Percentiles rank a stretch among this genome's conserved stretches.
phyloP scores from a whole-genome alignment of 2,113 vertebrate species.

The Otus sunia region DNA sequence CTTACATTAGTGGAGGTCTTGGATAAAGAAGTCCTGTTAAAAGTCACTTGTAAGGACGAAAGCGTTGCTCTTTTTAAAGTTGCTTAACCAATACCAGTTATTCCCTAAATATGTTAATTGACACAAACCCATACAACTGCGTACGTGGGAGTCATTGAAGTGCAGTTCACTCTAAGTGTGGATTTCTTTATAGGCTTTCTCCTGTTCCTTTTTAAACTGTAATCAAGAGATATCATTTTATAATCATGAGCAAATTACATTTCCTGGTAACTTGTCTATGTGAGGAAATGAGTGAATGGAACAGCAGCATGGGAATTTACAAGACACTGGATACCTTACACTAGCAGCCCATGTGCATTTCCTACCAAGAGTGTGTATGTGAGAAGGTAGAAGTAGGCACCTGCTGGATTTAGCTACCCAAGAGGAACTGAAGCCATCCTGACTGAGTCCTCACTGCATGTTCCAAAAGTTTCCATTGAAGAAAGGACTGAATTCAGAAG shows the following conservation, averaged over 20 bases:
- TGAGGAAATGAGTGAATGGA: background rate
- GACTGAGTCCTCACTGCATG: background rate
- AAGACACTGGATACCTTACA: background rate
- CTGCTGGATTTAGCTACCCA: background rate
- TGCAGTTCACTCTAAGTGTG: accelerated
- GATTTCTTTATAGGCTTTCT: background rate
- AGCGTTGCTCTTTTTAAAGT: accelerated
- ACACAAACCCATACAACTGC: accelerated
- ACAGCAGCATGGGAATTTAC: background rate
- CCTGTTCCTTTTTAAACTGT: background rate
- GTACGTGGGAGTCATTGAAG: background rate
- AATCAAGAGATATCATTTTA: background rate
- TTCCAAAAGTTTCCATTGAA: background rate
- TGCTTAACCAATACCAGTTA: background rate
- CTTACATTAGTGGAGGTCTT: background rate
- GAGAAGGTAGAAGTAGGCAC: background rate
- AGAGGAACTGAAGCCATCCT: background rate
- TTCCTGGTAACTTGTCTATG: background rate
- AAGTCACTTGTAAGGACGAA: background rate
- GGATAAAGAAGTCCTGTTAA: background rate
- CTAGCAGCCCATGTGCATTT: background rate
- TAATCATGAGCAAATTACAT: background rate
- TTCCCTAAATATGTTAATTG: background rate
- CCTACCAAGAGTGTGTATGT: accelerated
- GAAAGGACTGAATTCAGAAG: background rate